Evolutionary conservation across 92 coral and sea anemone species (phyloP), one percentile per base, ranked within the genome.

Genomic region (Bergia puertoricense): DNA sequence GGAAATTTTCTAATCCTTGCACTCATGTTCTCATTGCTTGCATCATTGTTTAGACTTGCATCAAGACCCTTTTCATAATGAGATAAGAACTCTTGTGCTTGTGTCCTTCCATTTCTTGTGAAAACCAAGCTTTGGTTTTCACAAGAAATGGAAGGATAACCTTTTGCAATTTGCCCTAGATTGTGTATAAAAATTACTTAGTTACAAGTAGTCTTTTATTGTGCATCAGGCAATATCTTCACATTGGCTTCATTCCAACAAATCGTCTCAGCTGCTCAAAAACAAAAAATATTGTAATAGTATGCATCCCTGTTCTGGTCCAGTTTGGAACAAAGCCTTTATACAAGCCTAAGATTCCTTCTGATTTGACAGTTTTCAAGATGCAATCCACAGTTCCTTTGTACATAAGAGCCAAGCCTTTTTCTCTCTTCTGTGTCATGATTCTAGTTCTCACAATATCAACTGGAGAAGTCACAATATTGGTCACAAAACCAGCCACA

Each of bases 241-340:
- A 97, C 66, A 97, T 93, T 65, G 99, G 99, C 30, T 89, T 85
- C 86, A 97, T 91, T 40, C 98, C 99, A 92, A 93, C 96, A 39
- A 92, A 22, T 81, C 81, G 91, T 79, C 99, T 88, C 14, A 97
- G 90, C 82, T 94, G 96, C 90, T 97, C 99, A 95, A 94, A 97
- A 45, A 97, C 96, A 91, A 96, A 94, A 89, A 97, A 97, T 51
- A 95, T 97, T n/a, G 96, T 91, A 36, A 97, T 92, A 30, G 99
- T 97, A 79, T 97, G 98, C n/a, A 95, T 85, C 1, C 99, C 99
- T 82, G 97, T 93, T 85, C 99, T 94, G 22, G 96, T 92, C 99
- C 99, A 97, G 90, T 95, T 97, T 20, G 99, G 99, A 18, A 97
- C 81, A 88, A 97, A 97, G 18, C 99, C 99, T 88, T 97, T 97